These are phyloP conservation scores for Caenorhabditis uteleia DNA, from an alignment of 2,888 invertebrate species.

Conservation along the genomic window DNA sequence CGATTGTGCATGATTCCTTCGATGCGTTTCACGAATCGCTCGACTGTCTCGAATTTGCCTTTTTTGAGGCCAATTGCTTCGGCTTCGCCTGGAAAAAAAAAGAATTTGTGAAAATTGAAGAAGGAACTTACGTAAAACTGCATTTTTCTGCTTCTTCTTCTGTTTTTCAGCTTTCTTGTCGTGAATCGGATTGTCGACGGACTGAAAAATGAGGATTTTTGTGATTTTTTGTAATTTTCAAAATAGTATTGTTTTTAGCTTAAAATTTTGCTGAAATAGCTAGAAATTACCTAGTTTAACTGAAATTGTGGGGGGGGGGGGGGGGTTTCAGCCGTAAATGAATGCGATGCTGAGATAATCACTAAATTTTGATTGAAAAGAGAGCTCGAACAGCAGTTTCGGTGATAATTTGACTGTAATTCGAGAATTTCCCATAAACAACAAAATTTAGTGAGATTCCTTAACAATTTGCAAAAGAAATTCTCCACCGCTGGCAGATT, in stretches of 20 bases:
- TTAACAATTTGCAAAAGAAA: no score
- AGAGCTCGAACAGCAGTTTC: no score
- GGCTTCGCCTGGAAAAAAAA: slow-evolving; percentile 36
- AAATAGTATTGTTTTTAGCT: slow-evolving; percentile 15
- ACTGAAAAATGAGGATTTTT: neutral
- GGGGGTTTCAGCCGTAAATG: no score
- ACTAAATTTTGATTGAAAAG: neutral
- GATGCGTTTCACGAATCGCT: slow-evolving; percentile 28
- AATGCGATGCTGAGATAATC: no score
- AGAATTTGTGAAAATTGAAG: neutral
- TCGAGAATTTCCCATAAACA: no score
- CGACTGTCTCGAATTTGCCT: slow-evolving; percentile 42
- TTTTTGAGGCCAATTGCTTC: slow-evolving; percentile 38
- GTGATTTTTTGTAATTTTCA: slow-evolving; percentile 5
- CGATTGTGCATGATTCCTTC: slow-evolving; percentile 21
- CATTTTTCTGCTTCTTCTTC: slow-evolving; percentile 41
- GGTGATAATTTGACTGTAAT: no score
- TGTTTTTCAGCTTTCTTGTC: slow-evolving; percentile 23
- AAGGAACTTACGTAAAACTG: slow-evolving; percentile 24
- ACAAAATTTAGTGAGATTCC: no score
- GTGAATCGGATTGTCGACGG: neutral
- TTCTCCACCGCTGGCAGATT: no score
- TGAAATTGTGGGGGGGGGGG: no score
- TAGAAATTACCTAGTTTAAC: no score
- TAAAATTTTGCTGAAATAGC: no score